phyloP scores from a whole-genome alignment of 2,113 vertebrate genomes.

The Suncus etruscus region DNA sequence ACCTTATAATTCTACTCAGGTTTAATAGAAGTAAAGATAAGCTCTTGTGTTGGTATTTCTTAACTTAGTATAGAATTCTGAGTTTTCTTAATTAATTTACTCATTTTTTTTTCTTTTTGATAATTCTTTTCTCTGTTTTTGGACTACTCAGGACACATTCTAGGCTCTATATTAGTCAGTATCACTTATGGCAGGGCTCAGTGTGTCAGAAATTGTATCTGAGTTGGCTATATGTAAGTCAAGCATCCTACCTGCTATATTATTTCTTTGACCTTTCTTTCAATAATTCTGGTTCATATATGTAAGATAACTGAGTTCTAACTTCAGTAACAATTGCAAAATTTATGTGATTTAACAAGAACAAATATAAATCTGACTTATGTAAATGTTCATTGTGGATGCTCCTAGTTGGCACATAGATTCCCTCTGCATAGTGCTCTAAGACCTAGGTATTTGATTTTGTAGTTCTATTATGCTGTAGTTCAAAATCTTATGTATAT shows the following conservation, averaged over 20 bases:
- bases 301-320: neutral
- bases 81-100: no score
- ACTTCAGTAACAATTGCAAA: neutral
- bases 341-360: neutral
- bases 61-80: no score
- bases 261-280: neutral
- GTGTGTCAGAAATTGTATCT: neutral
- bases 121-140: no score
- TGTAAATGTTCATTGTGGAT: accelerated
- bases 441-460: neutral
- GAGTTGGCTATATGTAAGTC: neutral
- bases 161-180: no score
- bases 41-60: neutral
- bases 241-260: neutral
- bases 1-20: neutral
- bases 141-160: no score
- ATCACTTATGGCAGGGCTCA: neutral
- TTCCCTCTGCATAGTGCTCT: neutral
- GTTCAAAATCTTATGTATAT: neutral
- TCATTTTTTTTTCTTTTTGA: no score
- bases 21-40: constrained; percentile 7
- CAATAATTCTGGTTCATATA: neutral
- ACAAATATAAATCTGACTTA: neutral
- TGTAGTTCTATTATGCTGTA: neutral
- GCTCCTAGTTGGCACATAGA: neutral